These are phyloP conservation scores for Paguma larvata DNA, from an alignment of 2,797 vertebrate species.

Conservation along the genomic window DNA sequence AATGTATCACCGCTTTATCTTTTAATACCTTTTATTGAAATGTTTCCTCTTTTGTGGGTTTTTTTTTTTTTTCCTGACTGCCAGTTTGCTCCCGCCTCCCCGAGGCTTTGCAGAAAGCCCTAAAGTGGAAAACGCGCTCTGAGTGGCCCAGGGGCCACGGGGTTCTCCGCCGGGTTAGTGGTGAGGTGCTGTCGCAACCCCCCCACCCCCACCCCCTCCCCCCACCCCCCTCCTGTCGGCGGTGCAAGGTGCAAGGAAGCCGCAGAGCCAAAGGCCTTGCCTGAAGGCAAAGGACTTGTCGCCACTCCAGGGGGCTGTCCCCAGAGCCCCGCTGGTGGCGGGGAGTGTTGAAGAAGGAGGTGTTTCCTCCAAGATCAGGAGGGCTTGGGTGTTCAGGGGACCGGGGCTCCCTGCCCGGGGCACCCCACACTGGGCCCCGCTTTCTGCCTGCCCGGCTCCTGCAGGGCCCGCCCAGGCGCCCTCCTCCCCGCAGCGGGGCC, in stretches of 20 bases:
- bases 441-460: neutral
- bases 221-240: too few species aligned
- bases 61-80: neutral
- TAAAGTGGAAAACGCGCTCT: neutral
- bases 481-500: too few species aligned
- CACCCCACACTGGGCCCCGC: neutral
- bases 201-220: too few species aligned
- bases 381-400: rapidly evolving
- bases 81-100: neutral
- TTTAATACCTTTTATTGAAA: neutral
- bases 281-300: neutral
- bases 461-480: rapidly evolving
- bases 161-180: too few species aligned
- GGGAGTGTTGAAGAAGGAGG: neutral
- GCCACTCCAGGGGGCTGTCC: neutral
- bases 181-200: too few species aligned
- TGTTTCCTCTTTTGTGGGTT: neutral
- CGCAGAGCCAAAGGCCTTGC: neutral
- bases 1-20: neutral
- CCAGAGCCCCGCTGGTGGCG: neutral
- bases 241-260: neutral
- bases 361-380: neutral
- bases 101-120: neutral
- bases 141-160: rapidly evolving
- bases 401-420: too few species aligned